Base-by-base conservation (phyloP, 1,140 invertebrate genomes). In the Bombus breviceps region DNA sequence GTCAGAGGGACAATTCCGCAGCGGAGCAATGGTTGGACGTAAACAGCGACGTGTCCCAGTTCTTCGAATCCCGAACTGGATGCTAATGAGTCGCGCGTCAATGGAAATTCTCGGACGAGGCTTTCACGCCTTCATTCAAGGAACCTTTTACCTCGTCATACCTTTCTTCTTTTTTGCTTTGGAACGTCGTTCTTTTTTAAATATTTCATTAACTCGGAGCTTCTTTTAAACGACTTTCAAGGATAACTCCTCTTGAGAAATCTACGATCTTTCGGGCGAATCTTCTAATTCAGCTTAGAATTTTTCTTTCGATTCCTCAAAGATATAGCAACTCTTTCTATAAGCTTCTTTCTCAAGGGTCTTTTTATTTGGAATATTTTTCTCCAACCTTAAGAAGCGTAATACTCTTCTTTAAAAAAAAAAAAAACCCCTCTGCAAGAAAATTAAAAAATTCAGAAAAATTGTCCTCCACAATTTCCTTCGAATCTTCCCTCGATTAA, bases 71-170 rank as follows among this genome's bases (percentile, higher is more conserved):
- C 28, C 37, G 62, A 78, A 78, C 43, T 41, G 59, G 37, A 32
- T 78, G 75, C 75, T 78, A 78, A 78, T 64, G n/a, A 78, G n/a
- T 25, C 12, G 5, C 39, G n/a, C 59, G 57, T 43, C 37, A 78
- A 78, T 78, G 39, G 37, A 78, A 64, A 64, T 78, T 62, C 34
- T 62, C 25, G 25, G 28, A 62, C 13, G 18, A 22, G 9, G 57
- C 75, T 64, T 77, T 77, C 75, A 77, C 75, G 37, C n/a, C 15
- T n/a, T 22, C 57, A n/a, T 64, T 41, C 28, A 12, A n/a, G 62
- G 62, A 13, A 64, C 28, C n/a, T 66, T 18, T 66, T 66, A 32
- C 32, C 64, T 34, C 3, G 10, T 62, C 28, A 13, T 28, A 13
- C 1, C 28, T 62, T 62, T 13, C 10, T 28, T 53, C 10, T 22